Base-by-base conservation (phyloP, 1,140 invertebrate genomes). In the Drosophila pseudoananassae region DNA sequence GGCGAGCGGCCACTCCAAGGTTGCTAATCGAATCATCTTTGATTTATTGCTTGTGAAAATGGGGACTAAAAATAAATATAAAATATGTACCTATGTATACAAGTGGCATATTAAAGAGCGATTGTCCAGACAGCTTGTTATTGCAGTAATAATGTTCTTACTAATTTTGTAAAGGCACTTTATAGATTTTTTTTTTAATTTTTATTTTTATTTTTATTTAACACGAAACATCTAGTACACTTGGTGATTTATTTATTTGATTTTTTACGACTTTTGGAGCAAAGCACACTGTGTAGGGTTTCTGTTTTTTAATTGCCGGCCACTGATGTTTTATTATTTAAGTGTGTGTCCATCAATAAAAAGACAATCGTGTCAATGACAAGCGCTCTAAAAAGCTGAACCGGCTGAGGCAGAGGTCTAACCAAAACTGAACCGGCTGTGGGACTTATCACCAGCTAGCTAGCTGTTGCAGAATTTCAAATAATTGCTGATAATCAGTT, bases 401-500 rank as follows among this genome's bases (percentile, higher is more conserved):
- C 78, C 78, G 65, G 47, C 77, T 59, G 56, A 72, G 47, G 45
- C 38, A 31, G 71, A 40, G 43, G 54, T 61, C 56, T 40, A 57
- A 47, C 46, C 43, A 29, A 55, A 72, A 80, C 78, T 80, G 71
- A 79, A 27, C 45, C 9, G 46, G 17, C 29, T 52, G 73, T 46
- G 46, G 17, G 38, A 38, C 57, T 52, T 68, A 73, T 79, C 64
- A 59, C 23, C 40, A 8, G 29, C 23, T 14, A 9, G 23, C 4
- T 29, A 40, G 23, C 8, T 27, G 31, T 29, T 29, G 31, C 52
- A 20, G 33, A 64, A 52, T 52, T 27, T 31, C 31, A 45, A 64
- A 69, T 68, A 68, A 49, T 65, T 55, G 31, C 31, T 56, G 52
- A 75, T 75, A 65, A 75, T 75, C 47, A 65, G 57, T 65, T 43